Base-by-base conservation (phyloP, 1,140 invertebrate genomes). In the Zaprionus gabonicus region DNA sequence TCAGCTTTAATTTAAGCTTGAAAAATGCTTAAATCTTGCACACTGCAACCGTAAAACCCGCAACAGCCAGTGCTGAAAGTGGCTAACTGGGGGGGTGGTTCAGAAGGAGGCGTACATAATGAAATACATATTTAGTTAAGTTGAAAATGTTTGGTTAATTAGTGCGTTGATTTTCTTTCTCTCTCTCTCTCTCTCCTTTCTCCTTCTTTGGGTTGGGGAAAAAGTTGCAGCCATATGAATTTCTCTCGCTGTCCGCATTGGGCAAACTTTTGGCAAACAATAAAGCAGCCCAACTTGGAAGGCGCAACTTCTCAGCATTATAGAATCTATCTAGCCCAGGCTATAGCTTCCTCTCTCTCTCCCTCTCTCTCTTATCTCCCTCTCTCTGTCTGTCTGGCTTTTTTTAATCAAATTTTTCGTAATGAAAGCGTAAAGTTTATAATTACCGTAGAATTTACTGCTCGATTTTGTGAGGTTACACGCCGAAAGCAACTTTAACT, bases 341-440 rank as follows among this genome's bases (percentile, higher is more conserved):
- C 23, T 15, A 10, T 55, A 4, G 15, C 53, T 55, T 6, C 28
- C 9, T 13, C n/a, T 28, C 36, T 4, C 36, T 49, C 20, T 12
- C 36, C 17, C 66, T 53, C 46, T 55, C 28, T 34, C 27, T 71
- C 55, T 55, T 73, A 49, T 27, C 27, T 51, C 13, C 25, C 9
- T 41, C 34, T 56, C 13, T 55, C 27, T 62, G 28, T 64, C 27
- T 76, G 65, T 46, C 77, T 44, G 10, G n/a, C 12, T 59, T 65
- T 66, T 66, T 56, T 66, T 66, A 66, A 66, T 66, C 64, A 64
- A 82, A 82, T 71, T 78, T 76, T 71, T 80, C 80, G 82, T 81
- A 75, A 81, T 81, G 81, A 84, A 87, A 81, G 69, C 81, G 73
- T 81, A 87, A 87, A 87, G 84, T 88, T 87, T 87, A 81, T 87